Percentiles rank a stretch among this genome's conserved stretches.
phyloP scores from a whole-genome alignment of 2,113 vertebrate species.

The Cottus gobio region DNA sequence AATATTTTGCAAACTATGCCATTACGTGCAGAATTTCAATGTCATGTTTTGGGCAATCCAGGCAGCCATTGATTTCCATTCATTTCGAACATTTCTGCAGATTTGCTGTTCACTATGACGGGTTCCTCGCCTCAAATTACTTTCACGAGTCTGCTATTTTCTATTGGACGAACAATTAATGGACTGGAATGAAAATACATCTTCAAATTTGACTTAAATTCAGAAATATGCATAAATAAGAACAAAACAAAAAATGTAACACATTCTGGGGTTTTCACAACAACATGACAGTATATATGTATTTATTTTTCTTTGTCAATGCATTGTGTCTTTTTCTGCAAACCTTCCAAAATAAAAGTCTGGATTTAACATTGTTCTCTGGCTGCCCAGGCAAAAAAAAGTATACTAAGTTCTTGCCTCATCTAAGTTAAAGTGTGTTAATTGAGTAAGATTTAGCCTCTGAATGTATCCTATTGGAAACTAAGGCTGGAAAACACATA shows the following conservation, averaged over 20 bases:
- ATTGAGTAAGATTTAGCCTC: neutral
- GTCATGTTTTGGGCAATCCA: neutral
- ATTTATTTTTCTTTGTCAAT: neutral
- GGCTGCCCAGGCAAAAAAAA: too few relatives aligned
- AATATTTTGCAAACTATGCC: neutral
- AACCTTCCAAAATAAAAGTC: neutral
- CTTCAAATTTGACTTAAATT: neutral
- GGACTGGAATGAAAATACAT: neutral
- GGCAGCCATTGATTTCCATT: neutral
- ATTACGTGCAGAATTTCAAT: neutral
- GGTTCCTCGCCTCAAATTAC: neutral
- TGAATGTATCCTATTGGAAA: neutral
- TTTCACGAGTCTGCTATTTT: neutral
- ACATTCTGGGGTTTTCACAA: neutral
- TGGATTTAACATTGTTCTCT: neutral
- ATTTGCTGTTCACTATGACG: neutral
- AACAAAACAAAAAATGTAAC: neutral
- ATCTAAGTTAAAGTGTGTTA: too few relatives aligned
- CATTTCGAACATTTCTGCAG: neutral
- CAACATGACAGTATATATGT: neutral
- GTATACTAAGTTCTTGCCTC: too few relatives aligned
- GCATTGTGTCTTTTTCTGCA: neutral
- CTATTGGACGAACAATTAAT: neutral
- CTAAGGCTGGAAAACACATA: neutral
- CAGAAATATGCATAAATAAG: neutral